A percentile compares a stretch with the other conserved stretches of the same genome.
phyloP scores from a whole-genome alignment of 2,113 vertebrate species.

The Dasyurus viverrinus region DNA sequence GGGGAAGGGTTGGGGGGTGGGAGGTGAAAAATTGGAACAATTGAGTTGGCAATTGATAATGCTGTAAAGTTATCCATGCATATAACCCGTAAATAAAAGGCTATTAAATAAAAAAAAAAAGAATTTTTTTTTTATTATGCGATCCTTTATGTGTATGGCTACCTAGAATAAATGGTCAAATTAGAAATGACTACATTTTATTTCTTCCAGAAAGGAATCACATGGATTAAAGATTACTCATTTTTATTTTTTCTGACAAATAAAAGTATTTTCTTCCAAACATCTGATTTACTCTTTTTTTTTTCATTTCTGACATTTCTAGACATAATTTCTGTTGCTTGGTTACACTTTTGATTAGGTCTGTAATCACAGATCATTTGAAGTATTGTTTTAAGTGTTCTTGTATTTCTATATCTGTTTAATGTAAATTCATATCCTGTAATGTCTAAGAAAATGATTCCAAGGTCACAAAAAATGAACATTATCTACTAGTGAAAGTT shows the following conservation, averaged over 20 bases:
- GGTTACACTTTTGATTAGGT: neutral
- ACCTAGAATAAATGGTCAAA: neutral
- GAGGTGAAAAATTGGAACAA: no score
- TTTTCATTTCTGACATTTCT: constrained; percentile 7
- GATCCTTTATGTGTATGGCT: neutral
- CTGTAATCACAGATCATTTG: neutral
- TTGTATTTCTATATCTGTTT: constrained; percentile 39
- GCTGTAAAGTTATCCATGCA: no score
- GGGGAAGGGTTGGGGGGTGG: no score
- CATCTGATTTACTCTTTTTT: neutral
- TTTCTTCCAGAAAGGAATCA: constrained; percentile 24
- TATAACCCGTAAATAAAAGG: no score
- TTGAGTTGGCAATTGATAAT: no score
- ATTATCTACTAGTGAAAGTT: constrained; percentile 43
- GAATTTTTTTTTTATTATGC: neutral
- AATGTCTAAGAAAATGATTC: constrained; percentile 43
- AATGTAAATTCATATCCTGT: constrained; percentile 5
- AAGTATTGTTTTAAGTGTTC: neutral
- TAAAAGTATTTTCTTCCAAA: neutral
- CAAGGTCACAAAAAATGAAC: constrained; percentile 49
- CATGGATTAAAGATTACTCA: neutral
- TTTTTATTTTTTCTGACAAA: neutral
- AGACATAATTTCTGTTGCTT: constrained; percentile 24
- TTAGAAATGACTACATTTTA: constrained; percentile 20
- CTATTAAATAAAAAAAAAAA: no score